These are phyloP conservation scores for Scaptodrosophila latifasciaeformis DNA, from an alignment of 2,888 invertebrate species.

Conservation along the genomic window DNA sequence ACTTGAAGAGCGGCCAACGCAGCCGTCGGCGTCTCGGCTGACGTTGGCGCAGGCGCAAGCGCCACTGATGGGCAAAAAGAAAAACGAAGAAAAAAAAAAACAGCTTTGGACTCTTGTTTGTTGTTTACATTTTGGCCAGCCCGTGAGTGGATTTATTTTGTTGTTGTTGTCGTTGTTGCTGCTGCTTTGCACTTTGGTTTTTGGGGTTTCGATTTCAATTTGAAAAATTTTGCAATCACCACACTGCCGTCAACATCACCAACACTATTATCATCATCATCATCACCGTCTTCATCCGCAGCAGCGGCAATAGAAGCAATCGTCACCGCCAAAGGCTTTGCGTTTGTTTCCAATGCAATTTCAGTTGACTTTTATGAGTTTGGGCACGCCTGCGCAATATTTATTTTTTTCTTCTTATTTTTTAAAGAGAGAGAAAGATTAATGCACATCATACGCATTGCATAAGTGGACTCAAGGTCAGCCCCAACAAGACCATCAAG, in stretches of 20 bases:
- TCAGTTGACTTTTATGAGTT: neutral
- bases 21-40: slow-evolving; percentile 36
- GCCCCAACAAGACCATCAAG: no score
- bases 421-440: no score
- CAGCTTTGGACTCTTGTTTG: slow-evolving; percentile 44
- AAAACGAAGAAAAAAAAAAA: slow-evolving; percentile 10
- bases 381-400: neutral
- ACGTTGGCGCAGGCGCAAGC: slow-evolving; percentile 23
- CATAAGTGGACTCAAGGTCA: slow-evolving; percentile 50
- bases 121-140: slow-evolving; percentile 36
- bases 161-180: slow-evolving; percentile 12
- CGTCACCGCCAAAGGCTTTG: no score
- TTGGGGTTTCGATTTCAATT: neutral
- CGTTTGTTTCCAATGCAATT: neutral
- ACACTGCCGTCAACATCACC: no score
- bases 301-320: no score
- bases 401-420: neutral
- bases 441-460: slow-evolving; percentile 15
- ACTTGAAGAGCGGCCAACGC: slow-evolving; percentile 43
- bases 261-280: no score
- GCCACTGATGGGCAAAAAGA: slow-evolving; percentile 10
- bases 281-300: no score
- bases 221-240: no score
- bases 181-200: slow-evolving; percentile 1
- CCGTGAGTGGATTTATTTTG: slow-evolving; percentile 2